phyloP scores from a whole-genome alignment of 1,140 invertebrate genomes.

The Brachionus asplanchnoidis region DNA sequence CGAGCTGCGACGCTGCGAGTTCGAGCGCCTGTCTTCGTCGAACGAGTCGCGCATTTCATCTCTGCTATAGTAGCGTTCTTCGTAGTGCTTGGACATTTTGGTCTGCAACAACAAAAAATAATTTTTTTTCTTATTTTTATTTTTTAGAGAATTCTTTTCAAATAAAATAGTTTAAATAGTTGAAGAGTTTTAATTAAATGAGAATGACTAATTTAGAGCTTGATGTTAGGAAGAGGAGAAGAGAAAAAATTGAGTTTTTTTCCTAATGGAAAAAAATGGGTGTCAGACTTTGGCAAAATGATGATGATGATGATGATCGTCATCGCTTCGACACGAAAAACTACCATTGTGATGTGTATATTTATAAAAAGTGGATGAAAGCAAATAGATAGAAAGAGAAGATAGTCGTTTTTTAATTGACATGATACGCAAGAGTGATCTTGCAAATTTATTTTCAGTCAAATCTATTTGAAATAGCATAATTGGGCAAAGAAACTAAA shows the following conservation, averaged over 20 bases:
- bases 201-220: background rate
- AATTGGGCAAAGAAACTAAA: background rate
- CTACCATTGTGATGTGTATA: slow-evolving; percentile 20
- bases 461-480: background rate
- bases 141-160: background rate
- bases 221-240: background rate
- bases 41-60: slow-evolving; percentile 10
- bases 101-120: background rate
- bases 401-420: slow-evolving; percentile 25
- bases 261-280: background rate
- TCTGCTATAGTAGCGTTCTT: slow-evolving; percentile 32
- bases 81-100: slow-evolving; percentile 39
- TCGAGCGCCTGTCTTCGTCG: slow-evolving; percentile 13
- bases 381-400: background rate
- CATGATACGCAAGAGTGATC: slow-evolving; percentile 39
- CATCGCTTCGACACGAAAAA: background rate
- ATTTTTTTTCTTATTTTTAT: background rate
- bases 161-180: slow-evolving; percentile 11
- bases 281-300: background rate
- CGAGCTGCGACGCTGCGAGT: background rate
- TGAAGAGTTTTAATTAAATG: background rate
- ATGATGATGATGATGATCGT: background rate
- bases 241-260: background rate
- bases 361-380: background rate
- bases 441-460: background rate